Evolutionary conservation across 2,888 invertebrate species (phyloP), one percentile per base, ranked within the genome.

Genomic region (Limnephilus marmoratus): DNA sequence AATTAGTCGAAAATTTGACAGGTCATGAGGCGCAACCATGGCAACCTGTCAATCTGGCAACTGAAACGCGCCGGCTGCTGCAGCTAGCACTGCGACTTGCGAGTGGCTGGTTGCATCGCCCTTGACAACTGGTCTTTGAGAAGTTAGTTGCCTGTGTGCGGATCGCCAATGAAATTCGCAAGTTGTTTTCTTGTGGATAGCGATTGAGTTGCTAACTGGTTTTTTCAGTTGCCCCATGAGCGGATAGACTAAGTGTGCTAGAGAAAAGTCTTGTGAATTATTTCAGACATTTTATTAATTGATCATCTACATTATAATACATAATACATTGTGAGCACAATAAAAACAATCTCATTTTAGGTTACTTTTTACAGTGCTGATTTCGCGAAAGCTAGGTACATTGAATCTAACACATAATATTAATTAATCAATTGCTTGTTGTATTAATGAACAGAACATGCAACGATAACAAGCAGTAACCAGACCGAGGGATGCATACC

Each of bases 251-350:
- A 18, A 68, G 68, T 68, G 68, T 68, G 68, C 24, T 68, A 85
- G n/a, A 85, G 24, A 85, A 18, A 85, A 45, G 37, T n/a, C 13
- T 41, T 85, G 49, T 7, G 13, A 86, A 86, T 86, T 86, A 45
- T n/a, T 45, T 41, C 11, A 45, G 45, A 86, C n/a, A 86, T 29
- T 86, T 45, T 86, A 86, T 86, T 88, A 15, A 88, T 88, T 86
- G 13, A 53, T 68, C 15, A 53, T 68, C 31, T 34, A 85, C 85
- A 85, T 85, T 41, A 31, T 88, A 88, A 88, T 87, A 87, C 68
- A 85, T 34, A 41, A 12, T 68, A 15, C 68, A 68, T 53, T 88
- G 88, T 88, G 34, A 88, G 68, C 88, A 88, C 88, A 88, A 88
- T 18, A 45, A 45, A 41, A 41, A 41, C 15, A 86, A n/a, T 86